Percentiles rank a stretch among this genome's conserved stretches.
Conservation (phyloP, 92 coral and sea anemone species). For the Heliopora coerulea region DNA sequence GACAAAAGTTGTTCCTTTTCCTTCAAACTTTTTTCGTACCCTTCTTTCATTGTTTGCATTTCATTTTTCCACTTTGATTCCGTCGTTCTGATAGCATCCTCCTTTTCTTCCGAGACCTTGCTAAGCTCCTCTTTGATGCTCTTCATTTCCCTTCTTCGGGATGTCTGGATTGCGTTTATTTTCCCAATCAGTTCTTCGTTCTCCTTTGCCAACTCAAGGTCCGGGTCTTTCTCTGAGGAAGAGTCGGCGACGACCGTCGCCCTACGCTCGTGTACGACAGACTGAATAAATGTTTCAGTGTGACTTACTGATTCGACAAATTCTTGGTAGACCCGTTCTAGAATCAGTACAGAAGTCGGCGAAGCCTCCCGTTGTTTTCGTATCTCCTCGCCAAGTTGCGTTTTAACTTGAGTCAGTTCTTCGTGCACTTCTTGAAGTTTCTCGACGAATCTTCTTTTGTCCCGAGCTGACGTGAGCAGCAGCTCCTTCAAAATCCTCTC, state of each 20-base stretch:
- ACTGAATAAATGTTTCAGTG: constrained; percentile 35
- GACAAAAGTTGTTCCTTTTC: constrained; percentile 55
- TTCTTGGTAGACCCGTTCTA: constrained; percentile 10
- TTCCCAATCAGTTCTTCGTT: constrained; percentile 48
- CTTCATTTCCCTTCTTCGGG: constrained; percentile 36
- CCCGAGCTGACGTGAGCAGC: constrained; percentile 28
- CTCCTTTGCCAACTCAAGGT: constrained; percentile 44
- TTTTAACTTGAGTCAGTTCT: constrained; percentile 15
- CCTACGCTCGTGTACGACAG: constrained; percentile 39
- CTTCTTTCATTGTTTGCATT: constrained; percentile 34
- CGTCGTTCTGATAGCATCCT: constrained; percentile 24
- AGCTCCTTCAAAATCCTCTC: constrained; percentile 28
- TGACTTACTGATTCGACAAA: constrained; percentile 23
- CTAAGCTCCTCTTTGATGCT: constrained; percentile 46
- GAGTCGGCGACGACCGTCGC: constrained; percentile 40
- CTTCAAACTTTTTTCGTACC: constrained; percentile 52
- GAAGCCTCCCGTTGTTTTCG: not conserved
- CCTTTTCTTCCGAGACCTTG: constrained; percentile 36
- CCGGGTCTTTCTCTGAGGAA: constrained; percentile 37
- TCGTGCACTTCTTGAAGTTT: constrained; percentile 25
- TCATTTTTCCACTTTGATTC: constrained; percentile 43
- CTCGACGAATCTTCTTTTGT: constrained; percentile 31
- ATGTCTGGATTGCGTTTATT: constrained; percentile 35
- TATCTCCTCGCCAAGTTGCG: constrained; percentile 24
- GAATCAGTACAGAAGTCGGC: not conserved